Base-by-base conservation (phyloP, 2,113 vertebrate species). In the Charadrius vociferus region DNA sequence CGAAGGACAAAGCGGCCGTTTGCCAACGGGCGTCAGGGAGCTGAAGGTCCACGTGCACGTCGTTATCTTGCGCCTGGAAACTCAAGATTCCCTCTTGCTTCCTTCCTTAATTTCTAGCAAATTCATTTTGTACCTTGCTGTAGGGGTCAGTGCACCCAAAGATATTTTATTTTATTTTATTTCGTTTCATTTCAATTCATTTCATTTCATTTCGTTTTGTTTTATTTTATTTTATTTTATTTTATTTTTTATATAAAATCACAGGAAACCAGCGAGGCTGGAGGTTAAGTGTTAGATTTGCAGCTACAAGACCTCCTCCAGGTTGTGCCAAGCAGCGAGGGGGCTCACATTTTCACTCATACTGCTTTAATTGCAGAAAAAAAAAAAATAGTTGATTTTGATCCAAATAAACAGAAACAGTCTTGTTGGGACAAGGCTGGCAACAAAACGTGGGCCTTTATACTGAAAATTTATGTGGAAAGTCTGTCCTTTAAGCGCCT, bases 311-410 rank as follows among this genome's bases (percentile, higher is more conserved):
- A 37, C 30, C 36, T 29, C 20, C 68, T 55, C 59, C 50, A 3
- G 29, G 9, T 4, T 58, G 36, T 29, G 32, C 59, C 41, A 12
- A 32, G 24, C 47, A 8, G 73, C 0, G 2, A 17, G 12, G 15
- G 10, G 17, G 14, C 49, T 41, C 43, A 7, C 0, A 3, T 3
- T 32, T 67, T 49, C 7, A 0, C 26, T 67, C 11, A 1, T 1
- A 5, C 4, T 37, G 9, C 49, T 55, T n/a, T 14, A 53, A 41
- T 14, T 32, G 21, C 41, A 5, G 34, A 52, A 11, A 68, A 78
- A 45, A 52, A 11, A 68, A 78, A 45, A 3, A 1, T 5, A 13
- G 1, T 17, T 9, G 17, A 2, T 8, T 43, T 71, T 65, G 32
- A 65, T 30, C 9, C 19, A 15, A 20, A 14, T 17, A 19, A 27